Percentiles rank a stretch among this genome's conserved stretches.
phyloP scores from a whole-genome alignment of 1,140 invertebrate species.

The Leptestheria dahalacensis region DNA sequence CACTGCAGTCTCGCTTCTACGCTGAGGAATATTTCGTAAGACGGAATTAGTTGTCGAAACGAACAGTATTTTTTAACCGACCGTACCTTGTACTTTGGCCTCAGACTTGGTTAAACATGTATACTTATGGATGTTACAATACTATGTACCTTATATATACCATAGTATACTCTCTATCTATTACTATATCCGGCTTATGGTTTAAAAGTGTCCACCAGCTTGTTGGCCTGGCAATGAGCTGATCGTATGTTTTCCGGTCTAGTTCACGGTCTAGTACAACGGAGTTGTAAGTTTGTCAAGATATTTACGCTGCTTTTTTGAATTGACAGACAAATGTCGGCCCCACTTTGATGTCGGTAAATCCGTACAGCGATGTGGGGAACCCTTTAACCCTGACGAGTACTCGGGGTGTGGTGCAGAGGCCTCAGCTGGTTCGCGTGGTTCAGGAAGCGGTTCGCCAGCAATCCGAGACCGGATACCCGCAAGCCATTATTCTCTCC shows the following conservation, averaged over 20 bases:
- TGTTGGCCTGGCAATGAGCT: too few species aligned
- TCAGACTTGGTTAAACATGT: not conserved
- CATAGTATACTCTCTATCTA: too few species aligned
- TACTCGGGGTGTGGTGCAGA: conserved; percentile 50
- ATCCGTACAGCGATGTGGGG: conserved; percentile 69
- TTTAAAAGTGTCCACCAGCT: too few species aligned
- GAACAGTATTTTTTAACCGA: not conserved
- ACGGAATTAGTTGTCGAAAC: not conserved
- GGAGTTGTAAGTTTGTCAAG: too few species aligned
- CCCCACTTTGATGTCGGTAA: conserved; percentile 73
- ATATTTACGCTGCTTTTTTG: conserved; percentile 4
- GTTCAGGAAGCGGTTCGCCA: conserved; percentile 83
- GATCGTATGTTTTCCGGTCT: too few species aligned
- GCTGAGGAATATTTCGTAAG: conserved; percentile 76
- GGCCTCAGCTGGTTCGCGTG: conserved; percentile 62
- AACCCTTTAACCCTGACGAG: conserved; percentile 76
- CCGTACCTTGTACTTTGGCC: too few species aligned
- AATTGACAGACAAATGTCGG: conserved; percentile 74
- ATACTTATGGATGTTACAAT: not conserved
- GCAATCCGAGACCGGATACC: conserved; percentile 83
- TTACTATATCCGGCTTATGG: too few species aligned
- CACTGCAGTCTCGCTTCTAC: conserved; percentile 72
- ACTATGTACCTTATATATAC: too few species aligned
- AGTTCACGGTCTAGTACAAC: too few species aligned
- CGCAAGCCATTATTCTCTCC: conserved; percentile 82